Evolutionary conservation across 2,113 vertebrate species (phyloP).

Genomic region (Callocephalon fimbriatum): DNA sequence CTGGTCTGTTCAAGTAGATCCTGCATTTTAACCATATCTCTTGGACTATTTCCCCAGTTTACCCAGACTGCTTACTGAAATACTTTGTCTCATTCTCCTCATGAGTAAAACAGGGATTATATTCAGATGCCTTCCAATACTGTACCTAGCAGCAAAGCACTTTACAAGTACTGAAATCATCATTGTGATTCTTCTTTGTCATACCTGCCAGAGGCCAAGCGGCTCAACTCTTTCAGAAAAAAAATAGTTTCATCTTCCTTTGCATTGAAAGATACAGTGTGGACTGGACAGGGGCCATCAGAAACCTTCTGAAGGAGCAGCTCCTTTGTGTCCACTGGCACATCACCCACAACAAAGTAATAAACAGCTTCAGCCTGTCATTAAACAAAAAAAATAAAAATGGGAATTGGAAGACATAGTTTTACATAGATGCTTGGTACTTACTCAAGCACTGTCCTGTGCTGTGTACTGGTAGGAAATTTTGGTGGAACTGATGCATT

Average conservation of each 20-base stretch:
- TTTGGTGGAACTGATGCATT: background rate
- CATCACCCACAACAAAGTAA: constrained; percentile 80
- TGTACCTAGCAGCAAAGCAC: background rate
- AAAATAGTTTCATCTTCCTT: constrained; percentile 70
- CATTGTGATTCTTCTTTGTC: background rate
- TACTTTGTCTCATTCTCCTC: background rate
- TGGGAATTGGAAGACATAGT: background rate
- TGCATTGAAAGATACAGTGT: constrained; percentile 82
- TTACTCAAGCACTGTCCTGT: background rate
- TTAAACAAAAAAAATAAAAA: background rate
- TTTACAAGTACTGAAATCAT: background rate
- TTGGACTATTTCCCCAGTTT: background rate
- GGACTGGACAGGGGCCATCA: constrained; percentile 61
- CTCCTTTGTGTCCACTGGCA: constrained; percentile 62
- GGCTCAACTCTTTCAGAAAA: constrained; percentile 78
- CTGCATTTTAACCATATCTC: background rate
- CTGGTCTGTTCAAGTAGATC: background rate
- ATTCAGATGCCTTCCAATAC: background rate
- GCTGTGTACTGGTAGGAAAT: background rate
- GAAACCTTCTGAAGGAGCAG: constrained; percentile 62
- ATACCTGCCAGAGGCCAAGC: constrained; percentile 78
- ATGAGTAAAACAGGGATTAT: background rate
- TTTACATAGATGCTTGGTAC: background rate
- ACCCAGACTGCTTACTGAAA: background rate
- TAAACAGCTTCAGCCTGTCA: constrained; percentile 81